phyloP scores from a whole-genome alignment of 2,797 vertebrate species.

The Chaunax sp. region DNA sequence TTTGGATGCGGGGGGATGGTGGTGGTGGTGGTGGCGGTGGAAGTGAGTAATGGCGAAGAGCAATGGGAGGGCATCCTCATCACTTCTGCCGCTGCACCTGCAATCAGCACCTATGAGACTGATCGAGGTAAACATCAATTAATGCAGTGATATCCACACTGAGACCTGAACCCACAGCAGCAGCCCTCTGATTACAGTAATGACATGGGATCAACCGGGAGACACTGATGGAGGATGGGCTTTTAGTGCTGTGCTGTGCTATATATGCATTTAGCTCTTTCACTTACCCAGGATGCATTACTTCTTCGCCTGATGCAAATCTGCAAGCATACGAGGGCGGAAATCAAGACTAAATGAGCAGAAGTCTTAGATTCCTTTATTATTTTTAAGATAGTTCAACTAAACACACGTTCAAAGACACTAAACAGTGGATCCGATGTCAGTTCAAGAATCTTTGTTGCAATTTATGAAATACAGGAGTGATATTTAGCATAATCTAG shows the following conservation, averaged over 20 bases:
- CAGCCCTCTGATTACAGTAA: constrained; percentile 43
- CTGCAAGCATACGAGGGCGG: background rate
- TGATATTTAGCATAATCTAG: background rate
- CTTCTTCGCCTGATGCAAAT: background rate
- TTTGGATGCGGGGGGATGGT: background rate
- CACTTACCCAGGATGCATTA: background rate
- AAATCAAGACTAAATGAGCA: background rate
- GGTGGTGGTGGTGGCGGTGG: background rate
- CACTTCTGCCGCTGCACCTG: constrained; percentile 57
- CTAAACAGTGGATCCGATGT: background rate
- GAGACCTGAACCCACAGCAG: constrained; percentile 46
- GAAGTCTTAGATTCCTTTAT: no score
- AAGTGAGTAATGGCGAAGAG: constrained; percentile 35
- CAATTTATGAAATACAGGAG: background rate
- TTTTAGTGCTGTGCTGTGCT: constrained; percentile 8
- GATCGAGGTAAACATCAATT: constrained; percentile 74
- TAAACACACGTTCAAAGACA: background rate
- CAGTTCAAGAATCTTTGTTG: background rate
- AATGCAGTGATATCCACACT: constrained; percentile 52
- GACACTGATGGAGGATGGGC: constrained; percentile 14
- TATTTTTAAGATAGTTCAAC: no score
- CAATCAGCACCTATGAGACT: constrained; percentile 69
- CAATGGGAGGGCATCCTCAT: constrained; percentile 46
- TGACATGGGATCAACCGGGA: constrained; percentile 24
- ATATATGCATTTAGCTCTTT: background rate